Conservation (phyloP, 2,113 vertebrate genomes). For the Anoura caudifer region DNA sequence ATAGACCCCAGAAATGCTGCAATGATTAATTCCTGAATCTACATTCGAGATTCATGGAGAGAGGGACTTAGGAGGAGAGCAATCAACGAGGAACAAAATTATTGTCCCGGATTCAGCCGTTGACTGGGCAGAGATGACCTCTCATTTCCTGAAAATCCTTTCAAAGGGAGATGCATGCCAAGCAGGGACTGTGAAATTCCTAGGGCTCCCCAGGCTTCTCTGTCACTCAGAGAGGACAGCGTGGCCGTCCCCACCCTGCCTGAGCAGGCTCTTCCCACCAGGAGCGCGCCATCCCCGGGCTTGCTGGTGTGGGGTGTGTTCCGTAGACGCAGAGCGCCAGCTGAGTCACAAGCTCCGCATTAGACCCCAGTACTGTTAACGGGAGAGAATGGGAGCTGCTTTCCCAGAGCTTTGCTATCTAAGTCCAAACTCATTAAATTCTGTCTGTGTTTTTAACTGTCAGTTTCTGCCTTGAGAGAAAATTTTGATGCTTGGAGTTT, state of each 20-base stretch:
- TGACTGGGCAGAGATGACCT: background rate
- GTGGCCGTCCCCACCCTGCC: background rate
- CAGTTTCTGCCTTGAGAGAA: background rate
- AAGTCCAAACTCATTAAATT: background rate
- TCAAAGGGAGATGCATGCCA: background rate
- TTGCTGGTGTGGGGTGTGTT: background rate
- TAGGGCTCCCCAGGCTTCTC: background rate
- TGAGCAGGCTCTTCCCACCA: background rate
- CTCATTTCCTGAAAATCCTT: background rate
- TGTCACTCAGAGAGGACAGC: background rate
- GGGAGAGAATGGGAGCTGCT: background rate
- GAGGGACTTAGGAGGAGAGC: background rate
- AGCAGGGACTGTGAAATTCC: background rate
- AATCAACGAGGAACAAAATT: background rate
- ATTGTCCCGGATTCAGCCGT: background rate
- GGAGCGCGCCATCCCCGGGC: background rate
- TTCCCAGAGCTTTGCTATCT: background rate
- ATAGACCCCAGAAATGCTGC: background rate
- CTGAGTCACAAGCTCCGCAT: background rate
- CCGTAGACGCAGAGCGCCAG: background rate
- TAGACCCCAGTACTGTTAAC: background rate
- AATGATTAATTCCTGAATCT: constrained; percentile 22
- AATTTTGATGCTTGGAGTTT: background rate
- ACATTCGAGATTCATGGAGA: background rate
- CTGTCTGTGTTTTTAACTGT: background rate